A percentile compares a stretch with the other conserved stretches of the same genome.
Conservation (phyloP, 2,797 vertebrate genomes). For the Artibeus lituratus region DNA sequence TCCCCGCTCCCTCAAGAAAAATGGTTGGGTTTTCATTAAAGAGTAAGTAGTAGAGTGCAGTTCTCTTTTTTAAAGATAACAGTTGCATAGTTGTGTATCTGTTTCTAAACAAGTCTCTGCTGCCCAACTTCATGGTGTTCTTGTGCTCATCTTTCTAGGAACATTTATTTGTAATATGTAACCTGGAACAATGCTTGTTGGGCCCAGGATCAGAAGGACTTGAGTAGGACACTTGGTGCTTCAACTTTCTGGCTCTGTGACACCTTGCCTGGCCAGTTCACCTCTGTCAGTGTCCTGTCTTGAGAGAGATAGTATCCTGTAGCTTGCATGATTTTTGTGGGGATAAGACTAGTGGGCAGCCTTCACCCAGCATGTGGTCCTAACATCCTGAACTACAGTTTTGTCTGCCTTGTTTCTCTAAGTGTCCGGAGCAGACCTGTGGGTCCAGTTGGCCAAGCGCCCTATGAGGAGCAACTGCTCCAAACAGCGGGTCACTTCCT, state of each 20-base stretch:
- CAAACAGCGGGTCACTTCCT: background rate
- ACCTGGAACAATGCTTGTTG: background rate
- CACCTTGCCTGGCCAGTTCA: background rate
- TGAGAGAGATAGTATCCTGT: background rate
- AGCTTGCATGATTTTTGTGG: background rate
- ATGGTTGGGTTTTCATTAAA: background rate
- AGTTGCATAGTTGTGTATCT: background rate
- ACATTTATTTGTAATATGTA: accelerated
- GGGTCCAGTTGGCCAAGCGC: background rate
- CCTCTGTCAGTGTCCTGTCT: background rate
- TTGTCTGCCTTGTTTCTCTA: background rate
- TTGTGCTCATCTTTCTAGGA: background rate
- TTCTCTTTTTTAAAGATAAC: background rate
- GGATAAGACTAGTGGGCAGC: background rate
- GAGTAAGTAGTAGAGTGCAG: background rate
- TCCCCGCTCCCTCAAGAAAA: background rate
- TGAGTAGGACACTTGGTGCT: background rate
- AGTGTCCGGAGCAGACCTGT: background rate
- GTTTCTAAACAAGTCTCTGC: background rate
- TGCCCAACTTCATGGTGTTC: background rate
- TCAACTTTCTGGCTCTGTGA: background rate
- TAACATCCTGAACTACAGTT: background rate
- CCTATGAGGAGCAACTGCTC: background rate
- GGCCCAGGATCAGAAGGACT: background rate
- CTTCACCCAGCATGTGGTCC: background rate